phyloP scores from a whole-genome alignment of 2,113 vertebrate genomes.

The Oncorhynchus clarkii region DNA sequence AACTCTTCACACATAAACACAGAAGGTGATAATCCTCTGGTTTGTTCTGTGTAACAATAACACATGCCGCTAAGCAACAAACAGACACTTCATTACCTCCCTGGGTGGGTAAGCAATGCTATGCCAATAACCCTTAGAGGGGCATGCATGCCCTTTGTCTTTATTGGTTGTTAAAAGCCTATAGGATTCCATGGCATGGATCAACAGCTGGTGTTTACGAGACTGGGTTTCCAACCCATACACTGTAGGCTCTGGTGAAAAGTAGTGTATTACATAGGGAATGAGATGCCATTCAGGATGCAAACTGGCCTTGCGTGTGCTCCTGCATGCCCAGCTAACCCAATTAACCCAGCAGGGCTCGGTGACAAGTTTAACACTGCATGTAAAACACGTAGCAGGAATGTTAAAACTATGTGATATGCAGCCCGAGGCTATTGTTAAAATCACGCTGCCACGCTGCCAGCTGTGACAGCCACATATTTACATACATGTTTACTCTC shows the following conservation, averaged over 20 bases:
- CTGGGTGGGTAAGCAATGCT: background rate
- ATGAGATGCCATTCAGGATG: too few relatives aligned
- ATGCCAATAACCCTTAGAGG: background rate
- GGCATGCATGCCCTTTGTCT: background rate
- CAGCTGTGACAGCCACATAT: background rate
- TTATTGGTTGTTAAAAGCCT: conserved; percentile 7
- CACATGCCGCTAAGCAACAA: background rate
- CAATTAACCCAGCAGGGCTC: conserved; percentile 21
- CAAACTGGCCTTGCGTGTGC: background rate
- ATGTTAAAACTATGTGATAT: conserved; percentile 16
- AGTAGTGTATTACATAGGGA: too few relatives aligned
- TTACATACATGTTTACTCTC: background rate
- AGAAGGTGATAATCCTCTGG: too few relatives aligned
- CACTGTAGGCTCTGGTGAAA: too few relatives aligned
- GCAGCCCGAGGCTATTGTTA: background rate
- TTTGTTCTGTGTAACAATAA: too few relatives aligned
- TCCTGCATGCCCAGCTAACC: conserved; percentile 27
- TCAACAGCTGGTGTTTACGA: conserved; percentile 53
- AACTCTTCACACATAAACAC: too few relatives aligned
- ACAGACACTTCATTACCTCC: background rate
- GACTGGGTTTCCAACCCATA: background rate
- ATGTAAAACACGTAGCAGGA: conserved; percentile 28
- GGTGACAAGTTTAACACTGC: conserved; percentile 25
- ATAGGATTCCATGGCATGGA: background rate
- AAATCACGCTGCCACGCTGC: background rate